Evolutionary conservation across 23 tunicate species (phyloP).

Genomic region (Phallusia fumigata): DNA sequence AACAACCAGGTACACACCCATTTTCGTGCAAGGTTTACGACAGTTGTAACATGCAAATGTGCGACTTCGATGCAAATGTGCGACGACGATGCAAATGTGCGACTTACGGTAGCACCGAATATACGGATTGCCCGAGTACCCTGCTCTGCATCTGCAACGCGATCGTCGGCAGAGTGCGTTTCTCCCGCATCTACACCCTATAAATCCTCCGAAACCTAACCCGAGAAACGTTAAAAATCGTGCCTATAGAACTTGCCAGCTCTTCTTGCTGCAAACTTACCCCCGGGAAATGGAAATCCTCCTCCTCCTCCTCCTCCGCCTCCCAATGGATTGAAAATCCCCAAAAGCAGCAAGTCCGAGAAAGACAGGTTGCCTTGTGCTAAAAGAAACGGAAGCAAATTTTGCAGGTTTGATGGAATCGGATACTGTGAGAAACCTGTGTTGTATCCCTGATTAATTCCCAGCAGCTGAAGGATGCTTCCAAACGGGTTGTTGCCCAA

Average conservation of each 20-base stretch:
- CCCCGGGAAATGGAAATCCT: too few relatives aligned
- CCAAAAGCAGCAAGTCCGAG: neutral
- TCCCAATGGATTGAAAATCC: neutral
- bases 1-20: too few relatives aligned
- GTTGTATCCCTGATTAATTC: neutral
- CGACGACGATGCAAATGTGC: neutral
- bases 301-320: neutral
- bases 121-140: neutral
- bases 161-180: too few relatives aligned
- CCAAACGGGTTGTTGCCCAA: neutral
- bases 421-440: neutral
- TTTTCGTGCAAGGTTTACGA: too few relatives aligned
- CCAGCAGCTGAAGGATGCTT: neutral
- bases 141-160: neutral
- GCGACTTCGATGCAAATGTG: neutral
- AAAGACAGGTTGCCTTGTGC: neutral
- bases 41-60: too few relatives aligned
- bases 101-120: neutral
- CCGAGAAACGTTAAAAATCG: too few relatives aligned
- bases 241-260: too few relatives aligned
- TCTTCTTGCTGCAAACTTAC: too few relatives aligned
- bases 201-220: too few relatives aligned
- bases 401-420: neutral
- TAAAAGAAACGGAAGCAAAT: neutral
- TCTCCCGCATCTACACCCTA: too few relatives aligned